Evolutionary conservation across 2,113 vertebrate genomes (phyloP).

Genomic region (Sylvietta virens): DNA sequence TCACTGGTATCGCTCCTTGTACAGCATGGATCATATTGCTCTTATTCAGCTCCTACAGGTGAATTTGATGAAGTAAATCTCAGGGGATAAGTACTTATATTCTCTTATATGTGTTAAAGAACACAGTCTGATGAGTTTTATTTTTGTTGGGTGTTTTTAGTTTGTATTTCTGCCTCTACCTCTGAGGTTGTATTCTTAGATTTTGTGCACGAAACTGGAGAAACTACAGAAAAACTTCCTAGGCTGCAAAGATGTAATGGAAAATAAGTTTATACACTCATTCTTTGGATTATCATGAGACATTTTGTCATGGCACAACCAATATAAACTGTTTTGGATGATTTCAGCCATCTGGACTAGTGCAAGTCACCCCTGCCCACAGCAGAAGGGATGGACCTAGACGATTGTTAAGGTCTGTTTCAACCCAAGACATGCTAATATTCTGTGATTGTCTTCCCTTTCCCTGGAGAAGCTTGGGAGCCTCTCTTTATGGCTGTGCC

Average conservation of each 20-base stretch:
- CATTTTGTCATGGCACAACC: not conserved
- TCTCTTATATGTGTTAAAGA: not conserved
- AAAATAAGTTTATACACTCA: not conserved
- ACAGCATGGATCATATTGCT: not conserved
- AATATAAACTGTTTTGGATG: rapidly evolving
- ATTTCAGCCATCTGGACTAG: not conserved
- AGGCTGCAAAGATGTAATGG: not conserved
- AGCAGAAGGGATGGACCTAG: not conserved
- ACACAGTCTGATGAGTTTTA: rapidly evolving
- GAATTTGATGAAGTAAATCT: not conserved
- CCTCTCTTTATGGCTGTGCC: not conserved
- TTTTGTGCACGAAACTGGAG: not conserved
- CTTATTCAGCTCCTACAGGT: not conserved
- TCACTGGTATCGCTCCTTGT: not conserved
- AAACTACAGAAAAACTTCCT: not conserved
- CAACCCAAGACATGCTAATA: not conserved
- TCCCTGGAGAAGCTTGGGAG: slow-evolving; percentile 13
- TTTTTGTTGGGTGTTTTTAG: not conserved
- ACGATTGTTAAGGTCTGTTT: not conserved
- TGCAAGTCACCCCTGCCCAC: not conserved
- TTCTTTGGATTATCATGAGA: not conserved
- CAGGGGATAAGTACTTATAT: not conserved
- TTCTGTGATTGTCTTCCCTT: not conserved
- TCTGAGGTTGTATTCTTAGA: not conserved
- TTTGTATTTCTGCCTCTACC: not conserved